A percentile compares a stretch with the other conserved stretches of the same genome.
These are phyloP conservation scores for Allacma fusca DNA, from an alignment of 2,888 invertebrate genomes.

Conservation along the genomic window DNA sequence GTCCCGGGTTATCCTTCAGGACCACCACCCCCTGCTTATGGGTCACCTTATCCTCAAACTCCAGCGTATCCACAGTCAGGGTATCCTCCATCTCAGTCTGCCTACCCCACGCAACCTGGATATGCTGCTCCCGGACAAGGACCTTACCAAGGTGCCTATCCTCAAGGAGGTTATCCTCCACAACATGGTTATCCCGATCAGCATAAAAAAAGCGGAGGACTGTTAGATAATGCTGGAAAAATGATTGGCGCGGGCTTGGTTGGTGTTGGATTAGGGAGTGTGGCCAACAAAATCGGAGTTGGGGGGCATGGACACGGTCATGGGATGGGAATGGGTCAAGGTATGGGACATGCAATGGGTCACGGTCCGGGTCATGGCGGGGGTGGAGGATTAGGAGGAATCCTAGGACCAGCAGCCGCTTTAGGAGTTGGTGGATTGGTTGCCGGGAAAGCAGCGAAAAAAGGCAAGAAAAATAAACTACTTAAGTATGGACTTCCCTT, in stretches of 20 bases:
- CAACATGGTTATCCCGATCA: slow-evolving; percentile 28
- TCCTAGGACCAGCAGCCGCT: slow-evolving; percentile 52
- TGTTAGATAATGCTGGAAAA: slow-evolving; percentile 52
- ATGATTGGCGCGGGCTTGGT: slow-evolving; percentile 55
- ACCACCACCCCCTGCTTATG: slow-evolving; percentile 47
- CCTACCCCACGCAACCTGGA: slow-evolving; percentile 24
- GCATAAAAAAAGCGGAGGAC: slow-evolving; percentile 43
- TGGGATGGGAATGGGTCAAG: slow-evolving; percentile 16
- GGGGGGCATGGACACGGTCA: slow-evolving; percentile 47
- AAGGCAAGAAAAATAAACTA: slow-evolving; percentile 65
- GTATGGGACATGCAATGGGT: slow-evolving; percentile 13
- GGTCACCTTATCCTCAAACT: slow-evolving; percentile 38
- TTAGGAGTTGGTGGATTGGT: slow-evolving; percentile 54
- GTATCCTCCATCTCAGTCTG: too few species aligned
- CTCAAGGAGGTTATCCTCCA: slow-evolving; percentile 36
- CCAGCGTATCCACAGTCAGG: slow-evolving; percentile 58
- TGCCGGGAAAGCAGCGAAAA: slow-evolving; percentile 47
- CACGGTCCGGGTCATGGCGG: slow-evolving; percentile 43
- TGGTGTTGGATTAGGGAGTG: slow-evolving; percentile 55
- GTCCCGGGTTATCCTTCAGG: slow-evolving; percentile 45
- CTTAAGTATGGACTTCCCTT: slow-evolving; percentile 66
- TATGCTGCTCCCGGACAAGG: slow-evolving; percentile 39
- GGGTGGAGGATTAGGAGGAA: slow-evolving; percentile 46
- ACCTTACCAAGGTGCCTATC: slow-evolving; percentile 43
- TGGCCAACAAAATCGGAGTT: slow-evolving; percentile 57